Percentiles rank a stretch among this genome's conserved stretches.
These are phyloP conservation scores for Hemiscyllium ocellatum DNA, from an alignment of 2,113 vertebrate species.

Conservation along the genomic window DNA sequence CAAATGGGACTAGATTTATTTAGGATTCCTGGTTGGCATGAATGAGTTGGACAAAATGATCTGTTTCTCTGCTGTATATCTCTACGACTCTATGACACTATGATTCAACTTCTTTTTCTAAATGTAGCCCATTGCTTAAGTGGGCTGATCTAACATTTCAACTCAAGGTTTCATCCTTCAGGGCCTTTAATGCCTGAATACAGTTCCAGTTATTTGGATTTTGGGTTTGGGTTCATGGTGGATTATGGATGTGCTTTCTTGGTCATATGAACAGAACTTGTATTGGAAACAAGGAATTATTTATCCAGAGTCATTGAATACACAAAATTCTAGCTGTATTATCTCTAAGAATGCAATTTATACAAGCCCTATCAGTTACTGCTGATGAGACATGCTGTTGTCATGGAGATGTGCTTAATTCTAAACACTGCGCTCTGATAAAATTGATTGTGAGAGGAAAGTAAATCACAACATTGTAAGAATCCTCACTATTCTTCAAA, in stretches of 20 bases:
- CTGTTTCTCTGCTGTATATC: no score
- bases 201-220: background rate
- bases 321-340: background rate
- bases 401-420: background rate
- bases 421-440: background rate
- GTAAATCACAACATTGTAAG: background rate
- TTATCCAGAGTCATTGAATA: background rate
- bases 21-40: no score
- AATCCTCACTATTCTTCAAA: background rate
- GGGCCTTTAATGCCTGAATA: background rate
- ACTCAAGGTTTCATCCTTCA: background rate
- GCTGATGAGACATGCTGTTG: background rate
- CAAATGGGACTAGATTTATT: no score
- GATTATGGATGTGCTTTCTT: no score
- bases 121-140: no score
- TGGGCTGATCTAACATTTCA: background rate
- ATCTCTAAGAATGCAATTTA: background rate
- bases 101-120: no score
- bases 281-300: background rate
- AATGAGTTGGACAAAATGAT: no score
- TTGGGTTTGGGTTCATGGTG: no score
- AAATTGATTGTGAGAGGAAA: background rate
- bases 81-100: no score
- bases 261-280: background rate
- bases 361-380: background rate